These are phyloP conservation scores for Cheumatopsyche charites DNA, from an alignment of 1,140 invertebrate species.

Conservation along the genomic window DNA sequence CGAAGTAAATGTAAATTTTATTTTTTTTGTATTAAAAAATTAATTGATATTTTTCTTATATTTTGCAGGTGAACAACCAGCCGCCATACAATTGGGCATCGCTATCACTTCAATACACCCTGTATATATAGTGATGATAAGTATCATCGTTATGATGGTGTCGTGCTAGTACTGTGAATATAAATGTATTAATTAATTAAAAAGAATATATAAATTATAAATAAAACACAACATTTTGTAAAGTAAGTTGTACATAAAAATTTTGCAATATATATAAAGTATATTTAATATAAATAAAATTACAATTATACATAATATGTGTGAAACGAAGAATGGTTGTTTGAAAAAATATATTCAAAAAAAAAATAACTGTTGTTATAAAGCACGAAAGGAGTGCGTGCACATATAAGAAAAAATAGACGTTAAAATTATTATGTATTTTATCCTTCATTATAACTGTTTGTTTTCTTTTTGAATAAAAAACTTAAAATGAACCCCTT, in stretches of 20 bases:
- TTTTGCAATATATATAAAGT: constrained; percentile 26
- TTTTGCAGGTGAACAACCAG: constrained; percentile 57
- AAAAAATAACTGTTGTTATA: not conserved
- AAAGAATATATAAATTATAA: not conserved
- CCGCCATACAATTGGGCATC: constrained; percentile 48
- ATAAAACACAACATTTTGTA: constrained; percentile 2
- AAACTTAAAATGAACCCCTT: not conserved
- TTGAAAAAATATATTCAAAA: not conserved
- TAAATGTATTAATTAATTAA: not conserved
- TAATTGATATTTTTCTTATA: not conserved
- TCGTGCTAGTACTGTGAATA: constrained; percentile 39
- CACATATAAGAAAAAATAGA: not conserved
- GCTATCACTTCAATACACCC: constrained; percentile 33
- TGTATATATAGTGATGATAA: constrained; percentile 36
- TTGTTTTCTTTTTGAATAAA: constrained; percentile 31
- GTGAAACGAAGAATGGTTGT: constrained; percentile 1
- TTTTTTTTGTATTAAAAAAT: no score
- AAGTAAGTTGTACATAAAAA: constrained; percentile 26
- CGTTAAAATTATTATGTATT: constrained; percentile 15
- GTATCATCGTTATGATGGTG: constrained; percentile 31
- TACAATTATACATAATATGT: constrained; percentile 16
- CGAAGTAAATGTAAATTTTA: no score
- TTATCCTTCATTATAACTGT: constrained; percentile 22
- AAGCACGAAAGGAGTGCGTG: not conserved
- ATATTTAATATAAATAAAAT: constrained; percentile 9